A percentile compares a stretch with the other conserved stretches of the same genome.
Conservation (phyloP, 1,140 invertebrate species). For the Eulimnadia texana region DNA sequence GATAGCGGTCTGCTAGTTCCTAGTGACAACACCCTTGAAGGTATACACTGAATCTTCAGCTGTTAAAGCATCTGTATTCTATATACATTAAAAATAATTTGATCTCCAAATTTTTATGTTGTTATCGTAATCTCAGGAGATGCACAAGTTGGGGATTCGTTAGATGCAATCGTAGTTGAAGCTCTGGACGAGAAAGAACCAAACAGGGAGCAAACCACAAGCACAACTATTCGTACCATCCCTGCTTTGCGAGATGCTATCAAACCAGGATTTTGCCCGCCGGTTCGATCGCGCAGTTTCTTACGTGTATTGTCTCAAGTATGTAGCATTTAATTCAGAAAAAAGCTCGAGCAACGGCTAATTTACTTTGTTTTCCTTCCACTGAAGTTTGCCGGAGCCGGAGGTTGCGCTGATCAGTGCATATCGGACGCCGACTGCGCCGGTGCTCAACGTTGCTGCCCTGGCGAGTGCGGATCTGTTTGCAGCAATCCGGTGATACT, state of each 20-base stretch:
- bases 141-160: neutral
- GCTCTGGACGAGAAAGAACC: neutral
- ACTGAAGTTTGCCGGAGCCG: conserved; percentile 6
- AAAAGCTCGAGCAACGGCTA: neutral
- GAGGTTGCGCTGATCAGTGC: conserved; percentile 19
- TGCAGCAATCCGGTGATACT: conserved; percentile 15
- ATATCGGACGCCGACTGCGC: conserved; percentile 21
- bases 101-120: too few species aligned
- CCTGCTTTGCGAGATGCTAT: conserved; percentile 16
- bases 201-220: neutral
- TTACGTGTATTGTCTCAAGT: conserved; percentile 15
- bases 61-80: too few species aligned
- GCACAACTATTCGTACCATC: neutral
- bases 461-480: conserved; percentile 21
- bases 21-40: neutral
- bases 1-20: neutral
- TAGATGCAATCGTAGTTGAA: neutral
- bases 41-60: neutral
- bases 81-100: too few species aligned
- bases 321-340: neutral
- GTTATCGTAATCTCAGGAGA: too few species aligned
- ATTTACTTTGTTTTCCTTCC: neutral
- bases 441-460: conserved; percentile 21
- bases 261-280: conserved; percentile 20
- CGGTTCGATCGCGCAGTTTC: conserved; percentile 8